Base-by-base conservation (phyloP, 2,113 vertebrate genomes). In the Myotis yumanensis region DNA sequence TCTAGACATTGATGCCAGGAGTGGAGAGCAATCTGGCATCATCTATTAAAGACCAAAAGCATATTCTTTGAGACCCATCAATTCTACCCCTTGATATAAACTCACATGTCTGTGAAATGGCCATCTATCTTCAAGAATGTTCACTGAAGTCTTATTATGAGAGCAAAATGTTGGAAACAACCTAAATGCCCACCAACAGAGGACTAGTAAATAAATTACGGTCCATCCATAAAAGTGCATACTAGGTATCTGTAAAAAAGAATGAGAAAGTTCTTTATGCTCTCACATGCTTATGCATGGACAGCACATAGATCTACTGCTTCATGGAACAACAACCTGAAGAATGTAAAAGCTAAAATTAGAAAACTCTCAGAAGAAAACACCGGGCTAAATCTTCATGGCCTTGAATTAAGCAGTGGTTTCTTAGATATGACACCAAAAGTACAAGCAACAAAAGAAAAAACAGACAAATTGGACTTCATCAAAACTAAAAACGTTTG, bases 241-340 rank as follows among this genome's bases (percentile, higher is more conserved):
- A 93, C n/a, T 92, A 97, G 16, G 30, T 76, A 95, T 94, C 40
- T 40, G 3, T 89, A 28, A 81, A 96, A 94, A 92, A 85, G 86
- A 91, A 93, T 30, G 57, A 94, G 87, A 68, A 40, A 52, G 14
- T 79, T 72, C 73, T 92, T 90, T 81, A 89, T 46, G 76, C 68
- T 68, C 91, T 73, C 68, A 76, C 57, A 40, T 23, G 17, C 86
- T 90, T 77, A 71, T 11, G 51, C 57, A 68, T 30, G 54, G 14
- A 72, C 30, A 93, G 25, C 16, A 46, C 32, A 51, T 2, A 73
- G n/a, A 91, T 64, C 89, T 89, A 91, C 71, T 83, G 35, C 82
- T 83, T 54, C 43, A 68, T 62, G 85, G 59, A 35, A 62, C 81
- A 77, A 92, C 68, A 54, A 69, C 30, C 83, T 69, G 37, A 73